Evolutionary conservation across 2,888 invertebrate species (phyloP).

Genomic region (Drosophila yooni): DNA sequence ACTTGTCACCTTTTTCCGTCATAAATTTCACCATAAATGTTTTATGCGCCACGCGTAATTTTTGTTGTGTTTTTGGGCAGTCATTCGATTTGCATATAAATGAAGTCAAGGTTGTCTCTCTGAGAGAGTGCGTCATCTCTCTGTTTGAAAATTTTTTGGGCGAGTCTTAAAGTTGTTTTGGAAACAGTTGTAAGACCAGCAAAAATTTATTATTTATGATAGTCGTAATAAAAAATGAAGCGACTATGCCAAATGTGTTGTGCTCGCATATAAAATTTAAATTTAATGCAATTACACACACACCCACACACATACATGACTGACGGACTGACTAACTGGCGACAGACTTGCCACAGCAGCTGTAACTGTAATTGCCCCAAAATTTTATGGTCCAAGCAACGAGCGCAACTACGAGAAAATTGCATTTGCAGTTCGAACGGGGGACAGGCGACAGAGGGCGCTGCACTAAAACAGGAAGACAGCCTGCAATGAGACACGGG

Average conservation of each 20-base stretch:
- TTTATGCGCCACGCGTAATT: slow-evolving; percentile 24
- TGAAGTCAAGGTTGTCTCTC: slow-evolving; percentile 67
- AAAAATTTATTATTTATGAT: slow-evolving; percentile 68
- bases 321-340: slow-evolving; percentile 15
- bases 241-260: slow-evolving; percentile 65
- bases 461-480: slow-evolving; percentile 62
- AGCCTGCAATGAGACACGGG: slow-evolving; percentile 18
- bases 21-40: slow-evolving; percentile 58
- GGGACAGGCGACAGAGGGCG: slow-evolving; percentile 62
- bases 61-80: slow-evolving; percentile 24
- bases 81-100: slow-evolving; percentile 65
- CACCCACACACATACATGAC: slow-evolving; percentile 17
- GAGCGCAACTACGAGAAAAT: slow-evolving; percentile 68
- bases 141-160: slow-evolving; percentile 37
- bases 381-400: slow-evolving; percentile 69
- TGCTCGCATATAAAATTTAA: slow-evolving; percentile 71
- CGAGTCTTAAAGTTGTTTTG: slow-evolving; percentile 23
- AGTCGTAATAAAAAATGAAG: slow-evolving; percentile 53
- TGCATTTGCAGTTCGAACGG: slow-evolving; percentile 66
- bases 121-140: background rate
- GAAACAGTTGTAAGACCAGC: slow-evolving; percentile 32
- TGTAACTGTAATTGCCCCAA: slow-evolving; percentile 76
- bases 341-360: slow-evolving; percentile 32
- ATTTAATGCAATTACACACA: slow-evolving; percentile 67
- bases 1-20: background rate